Evolutionary conservation across 2,113 vertebrate genomes (phyloP), one percentile per base, ranked within the genome.

Genomic region (Pterophyllum scalare): DNA sequence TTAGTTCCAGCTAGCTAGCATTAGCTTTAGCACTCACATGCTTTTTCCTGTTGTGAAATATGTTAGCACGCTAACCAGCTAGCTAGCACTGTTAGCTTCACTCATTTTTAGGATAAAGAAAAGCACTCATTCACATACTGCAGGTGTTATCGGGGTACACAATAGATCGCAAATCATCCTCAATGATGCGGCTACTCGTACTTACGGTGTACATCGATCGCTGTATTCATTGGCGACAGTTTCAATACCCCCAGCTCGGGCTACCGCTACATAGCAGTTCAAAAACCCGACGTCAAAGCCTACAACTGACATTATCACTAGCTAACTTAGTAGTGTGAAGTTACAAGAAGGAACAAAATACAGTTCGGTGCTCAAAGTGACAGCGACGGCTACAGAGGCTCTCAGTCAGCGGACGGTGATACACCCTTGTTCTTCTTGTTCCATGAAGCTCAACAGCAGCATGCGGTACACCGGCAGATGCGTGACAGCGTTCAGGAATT

Each of bases 141-240:
- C 5, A 15, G 7, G 19, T 2, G 38, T 24, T 31, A 4, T 15
- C 4, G 12, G 7, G 1, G 5, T 7, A 46, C 1, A 31, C 1
- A 15, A 76, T 1, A 54, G 6, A 8, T 49, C 20, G 7, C 2
- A 79, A 52, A 24, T 1, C 35, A n/a, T 0, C 28, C 2, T 59
- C 1, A 14, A 57, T 2, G 1, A 0, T 1, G n/a, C 3, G 1
- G 1, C 6, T 3, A 1, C 0, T 38, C 4, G 2, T 80, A 98
- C 98, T 98, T 90, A 99, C 98, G 97, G 98, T 80, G 98, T 99
- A 95, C 97, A 95, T 80, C 98, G 96, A 85, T 99, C 98, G 94
- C 98, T 99, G 93, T 98, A 99, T 81, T 99, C 98, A 20, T 99
- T 99, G 28, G 98, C 98, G 83, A 98, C 94, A 1, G 98, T 99